Evolutionary conservation across 2,113 vertebrate genomes (phyloP).

Genomic region (Alligator sinensis): DNA sequence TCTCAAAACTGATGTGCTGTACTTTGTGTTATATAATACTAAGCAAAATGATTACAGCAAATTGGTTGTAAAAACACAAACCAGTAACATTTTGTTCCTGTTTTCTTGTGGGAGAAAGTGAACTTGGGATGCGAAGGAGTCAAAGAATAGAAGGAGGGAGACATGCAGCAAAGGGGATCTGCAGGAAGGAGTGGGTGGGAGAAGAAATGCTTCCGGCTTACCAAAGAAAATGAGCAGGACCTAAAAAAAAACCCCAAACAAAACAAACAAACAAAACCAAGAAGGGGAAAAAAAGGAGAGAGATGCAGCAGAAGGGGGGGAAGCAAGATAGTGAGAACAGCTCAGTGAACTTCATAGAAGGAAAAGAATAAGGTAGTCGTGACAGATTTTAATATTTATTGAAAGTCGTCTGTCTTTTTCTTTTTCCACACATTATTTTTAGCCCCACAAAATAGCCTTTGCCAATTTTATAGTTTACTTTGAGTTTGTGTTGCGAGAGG

Average conservation of each 20-base stretch:
- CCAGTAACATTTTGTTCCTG: slow-evolving; percentile 63
- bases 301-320: background rate
- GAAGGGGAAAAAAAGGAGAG: background rate
- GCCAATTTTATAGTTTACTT: no score
- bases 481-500: no score
- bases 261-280: no score
- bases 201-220: background rate
- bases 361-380: slow-evolving; percentile 7
- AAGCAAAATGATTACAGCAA: slow-evolving; percentile 64
- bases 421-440: background rate
- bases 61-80: slow-evolving; percentile 57
- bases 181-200: background rate
- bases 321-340: background rate
- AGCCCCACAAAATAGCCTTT: background rate
- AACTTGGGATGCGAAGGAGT: slow-evolving; percentile 4
- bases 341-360: slow-evolving; percentile 30
- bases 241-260: background rate
- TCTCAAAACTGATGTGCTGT: slow-evolving; percentile 55
- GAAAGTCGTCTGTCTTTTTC: background rate
- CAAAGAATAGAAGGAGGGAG: background rate
- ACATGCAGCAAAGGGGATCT: background rate
- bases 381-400: slow-evolving; percentile 26
- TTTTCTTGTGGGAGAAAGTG: slow-evolving; percentile 35
- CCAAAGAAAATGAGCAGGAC: slow-evolving; percentile 30
- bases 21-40: slow-evolving; percentile 59